A percentile compares a stretch with the other conserved stretches of the same genome.
Evolutionary conservation across 2,888 invertebrate species (phyloP).

Genomic region (Sinohyriopsis cumingii): DNA sequence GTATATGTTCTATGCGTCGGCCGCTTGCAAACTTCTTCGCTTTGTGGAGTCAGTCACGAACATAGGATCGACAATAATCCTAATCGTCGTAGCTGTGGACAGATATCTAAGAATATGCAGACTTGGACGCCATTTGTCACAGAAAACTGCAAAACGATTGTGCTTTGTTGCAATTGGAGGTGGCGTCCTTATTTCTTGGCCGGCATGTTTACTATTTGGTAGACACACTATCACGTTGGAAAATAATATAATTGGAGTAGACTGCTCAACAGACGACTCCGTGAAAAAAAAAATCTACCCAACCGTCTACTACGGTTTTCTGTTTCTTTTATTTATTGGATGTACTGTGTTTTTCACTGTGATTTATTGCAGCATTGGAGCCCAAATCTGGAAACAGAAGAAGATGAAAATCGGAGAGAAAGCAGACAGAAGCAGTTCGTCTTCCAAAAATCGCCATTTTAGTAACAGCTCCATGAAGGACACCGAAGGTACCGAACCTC

Average conservation of each 20-base stretch:
- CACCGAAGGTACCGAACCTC: slow-evolving; percentile 17
- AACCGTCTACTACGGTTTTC: slow-evolving; percentile 59
- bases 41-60: slow-evolving; percentile 61
- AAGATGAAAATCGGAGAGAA: slow-evolving; percentile 48
- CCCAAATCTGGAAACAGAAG: slow-evolving; percentile 59
- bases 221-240: slow-evolving; percentile 43
- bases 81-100: slow-evolving; percentile 61
- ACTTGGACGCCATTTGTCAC: slow-evolving; percentile 56
- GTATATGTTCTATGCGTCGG: slow-evolving; percentile 60
- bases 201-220: slow-evolving; percentile 59
- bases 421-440: slow-evolving; percentile 13
- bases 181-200: slow-evolving; percentile 58
- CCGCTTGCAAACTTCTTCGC: slow-evolving; percentile 61
- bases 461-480: slow-evolving; percentile 36
- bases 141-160: slow-evolving; percentile 49
- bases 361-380: slow-evolving; percentile 57
- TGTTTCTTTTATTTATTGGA: slow-evolving; percentile 56
- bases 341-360: slow-evolving; percentile 57
- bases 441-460: slow-evolving; percentile 30
- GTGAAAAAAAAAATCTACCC: slow-evolving; percentile 56
- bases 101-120: slow-evolving; percentile 60
- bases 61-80: slow-evolving; percentile 60
- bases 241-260: slow-evolving; percentile 45
- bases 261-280: slow-evolving; percentile 64
- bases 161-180: slow-evolving; percentile 52